Evolutionary conservation across 2,113 vertebrate genomes (phyloP).

Genomic region (Zeus faber): DNA sequence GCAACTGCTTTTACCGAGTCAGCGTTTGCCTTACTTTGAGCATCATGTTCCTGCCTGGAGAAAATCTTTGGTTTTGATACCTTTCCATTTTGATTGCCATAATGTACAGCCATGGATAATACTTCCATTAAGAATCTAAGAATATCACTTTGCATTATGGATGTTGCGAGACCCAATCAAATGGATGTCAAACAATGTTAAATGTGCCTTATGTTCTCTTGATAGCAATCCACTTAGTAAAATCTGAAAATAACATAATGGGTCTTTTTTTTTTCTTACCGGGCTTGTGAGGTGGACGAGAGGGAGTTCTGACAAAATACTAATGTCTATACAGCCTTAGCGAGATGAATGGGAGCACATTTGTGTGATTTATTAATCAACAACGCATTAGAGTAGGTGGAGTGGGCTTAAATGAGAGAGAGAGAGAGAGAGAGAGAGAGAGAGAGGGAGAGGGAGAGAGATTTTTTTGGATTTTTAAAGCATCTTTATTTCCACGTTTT

Average conservation of each 20-base stretch:
- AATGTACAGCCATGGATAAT: not conserved
- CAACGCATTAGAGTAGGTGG: no score
- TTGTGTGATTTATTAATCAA: no score
- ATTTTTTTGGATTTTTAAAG: no score
- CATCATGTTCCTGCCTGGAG: no score
- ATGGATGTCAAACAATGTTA: not conserved
- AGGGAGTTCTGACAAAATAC: constrained; percentile 30
- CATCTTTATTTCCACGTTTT: no score
- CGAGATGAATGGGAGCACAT: constrained; percentile 55
- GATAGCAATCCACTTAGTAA: no score
- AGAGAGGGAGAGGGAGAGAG: no score
- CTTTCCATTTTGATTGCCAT: no score
- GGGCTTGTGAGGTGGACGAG: constrained; percentile 8
- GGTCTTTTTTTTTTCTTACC: constrained; percentile 26
- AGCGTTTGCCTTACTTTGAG: no score
- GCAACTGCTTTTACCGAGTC: not conserved
- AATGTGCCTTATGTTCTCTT: not conserved
- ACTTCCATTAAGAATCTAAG: not conserved
- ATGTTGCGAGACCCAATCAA: not conserved
- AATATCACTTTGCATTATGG: not conserved
- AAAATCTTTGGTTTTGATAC: no score
- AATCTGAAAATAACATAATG: constrained; percentile 27
- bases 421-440: no score
- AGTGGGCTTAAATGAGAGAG: no score
- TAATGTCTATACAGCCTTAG: constrained; percentile 28